Conservation (phyloP, 2,113 vertebrate genomes). For the Lethenteron camtschaticum region DNA sequence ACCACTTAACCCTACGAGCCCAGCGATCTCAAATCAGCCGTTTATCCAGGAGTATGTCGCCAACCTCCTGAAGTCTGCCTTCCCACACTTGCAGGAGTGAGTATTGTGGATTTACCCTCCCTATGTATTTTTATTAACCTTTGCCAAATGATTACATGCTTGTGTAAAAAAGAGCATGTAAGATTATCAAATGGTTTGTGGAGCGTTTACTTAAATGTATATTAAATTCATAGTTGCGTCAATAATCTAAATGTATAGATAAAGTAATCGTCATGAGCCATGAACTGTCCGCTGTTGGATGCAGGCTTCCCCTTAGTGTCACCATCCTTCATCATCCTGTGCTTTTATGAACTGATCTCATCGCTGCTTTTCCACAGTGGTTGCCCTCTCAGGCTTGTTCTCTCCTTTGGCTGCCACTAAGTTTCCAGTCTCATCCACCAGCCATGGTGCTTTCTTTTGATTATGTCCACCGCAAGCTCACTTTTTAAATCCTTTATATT, state of each 20-base stretch:
- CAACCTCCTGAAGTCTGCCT: conserved; percentile 90
- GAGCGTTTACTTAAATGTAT: no score
- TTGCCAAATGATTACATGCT: not conserved
- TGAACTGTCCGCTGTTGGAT: no score
- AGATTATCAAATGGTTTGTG: no score
- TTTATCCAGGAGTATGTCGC: conserved; percentile 97
- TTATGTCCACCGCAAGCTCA: not conserved
- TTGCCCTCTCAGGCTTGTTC: not conserved
- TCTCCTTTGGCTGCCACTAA: no score
- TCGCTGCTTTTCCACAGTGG: not conserved
- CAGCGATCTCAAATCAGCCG: conserved; percentile 59
- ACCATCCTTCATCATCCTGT: not conserved
- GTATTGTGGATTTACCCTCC: conserved; percentile 10
- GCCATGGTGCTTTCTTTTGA: conserved; percentile 13
- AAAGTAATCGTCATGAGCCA: no score
- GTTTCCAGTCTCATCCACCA: not conserved
- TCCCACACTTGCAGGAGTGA: conserved; percentile 96
- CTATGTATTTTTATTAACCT: not conserved
- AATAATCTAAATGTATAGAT: no score
- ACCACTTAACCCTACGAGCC: conserved; percentile 44
- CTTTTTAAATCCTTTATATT: no score
- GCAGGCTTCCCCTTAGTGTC: no score
- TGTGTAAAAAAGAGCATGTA: no score
- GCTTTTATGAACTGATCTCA: not conserved
- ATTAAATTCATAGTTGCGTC: no score